Conservation (phyloP, 35 echinoderm and acorn worm species). For the Acanthaster planci region DNA sequence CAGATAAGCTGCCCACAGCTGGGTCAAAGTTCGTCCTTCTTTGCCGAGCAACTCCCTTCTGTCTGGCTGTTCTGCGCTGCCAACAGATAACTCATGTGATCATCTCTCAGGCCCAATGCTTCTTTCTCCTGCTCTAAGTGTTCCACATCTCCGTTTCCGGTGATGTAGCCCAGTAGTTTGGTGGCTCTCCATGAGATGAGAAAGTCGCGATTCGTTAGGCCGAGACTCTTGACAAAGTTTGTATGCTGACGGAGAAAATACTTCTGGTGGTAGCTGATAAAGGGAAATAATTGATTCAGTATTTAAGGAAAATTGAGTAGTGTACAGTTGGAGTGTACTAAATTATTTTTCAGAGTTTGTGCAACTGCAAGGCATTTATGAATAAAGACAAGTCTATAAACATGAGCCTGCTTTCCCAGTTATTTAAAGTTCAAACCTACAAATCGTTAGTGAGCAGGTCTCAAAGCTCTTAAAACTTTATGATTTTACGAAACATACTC, state of each 20-base stretch:
- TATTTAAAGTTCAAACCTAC: too few species aligned
- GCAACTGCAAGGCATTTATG: too few species aligned
- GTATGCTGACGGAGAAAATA: constrained; percentile 87
- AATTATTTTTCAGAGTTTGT: too few species aligned
- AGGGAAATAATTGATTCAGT: constrained; percentile 9
- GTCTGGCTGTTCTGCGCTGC: background rate
- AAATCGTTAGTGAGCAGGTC: too few species aligned
- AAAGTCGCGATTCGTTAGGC: constrained; percentile 61
- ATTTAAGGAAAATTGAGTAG: background rate
- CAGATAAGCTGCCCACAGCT: too few species aligned
- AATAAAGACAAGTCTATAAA: too few species aligned
- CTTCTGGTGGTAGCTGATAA: constrained; percentile 88
- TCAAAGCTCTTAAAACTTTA: too few species aligned
- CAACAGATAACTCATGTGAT: constrained; percentile 46
- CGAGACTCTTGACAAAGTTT: constrained; percentile 51
- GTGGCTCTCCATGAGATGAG: constrained; percentile 53
- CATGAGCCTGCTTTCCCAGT: too few species aligned
- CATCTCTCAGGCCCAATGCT: constrained; percentile 41
- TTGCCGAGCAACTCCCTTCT: constrained; percentile 8
- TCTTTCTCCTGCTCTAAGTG: constrained; percentile 54
- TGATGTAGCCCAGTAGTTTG: constrained; percentile 76
- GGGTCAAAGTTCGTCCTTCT: background rate
- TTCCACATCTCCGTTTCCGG: constrained; percentile 58
- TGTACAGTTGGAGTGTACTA: too few species aligned
- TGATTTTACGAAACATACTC: constrained; percentile 58